Base-by-base conservation (phyloP, 2,888 invertebrate species). In the Lasioglossum leucozonium region DNA sequence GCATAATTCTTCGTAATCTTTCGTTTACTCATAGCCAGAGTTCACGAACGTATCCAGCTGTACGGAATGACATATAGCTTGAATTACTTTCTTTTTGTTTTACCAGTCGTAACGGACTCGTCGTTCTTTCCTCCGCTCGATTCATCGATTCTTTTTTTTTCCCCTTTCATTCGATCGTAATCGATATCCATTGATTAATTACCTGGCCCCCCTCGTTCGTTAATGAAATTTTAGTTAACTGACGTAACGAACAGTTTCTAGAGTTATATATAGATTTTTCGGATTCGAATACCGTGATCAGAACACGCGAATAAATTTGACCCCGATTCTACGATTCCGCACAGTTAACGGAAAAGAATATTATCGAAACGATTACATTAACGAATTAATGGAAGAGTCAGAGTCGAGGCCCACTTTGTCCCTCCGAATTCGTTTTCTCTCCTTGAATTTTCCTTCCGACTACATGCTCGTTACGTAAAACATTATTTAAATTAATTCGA, bases 1-100 rank as follows among this genome's bases (percentile, higher is more conserved):
- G 81, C 82, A 84, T 87, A 87, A 81, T 79, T 82, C 75, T 30
- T 65, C 65, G 81, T 83, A 79, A 86, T 78, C 67, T 82, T 72
- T 62, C 30, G 75, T 42, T 77, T 79, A 75, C 34, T 51, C 72
- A 42, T 51, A 72, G 42, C 40, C 40, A 71, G 62, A 40, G 30
- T 72, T 77, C 74, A n/a, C 44, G 71, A 74, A 62, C 77, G 65
- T 82, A 77, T 65, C 69, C 62, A 69, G 5, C 62, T 69, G 71
- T 34, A 42, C 22, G 16, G 65, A 69, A 67, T 77, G 73, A 75
- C 58, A 71, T 67, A 58, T 58, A 69, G 42, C 76, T 26, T 13
- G 40, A 1, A 16, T 16, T 16, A 30, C 5, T 22, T 16, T 18
- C 5, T 30, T 75, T 62, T 69, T 62, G 16, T 55, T 4, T 72